A percentile compares a stretch with the other conserved stretches of the same genome.
Evolutionary conservation across 2,113 vertebrate genomes (phyloP).

Genomic region (Nibea coibor): DNA sequence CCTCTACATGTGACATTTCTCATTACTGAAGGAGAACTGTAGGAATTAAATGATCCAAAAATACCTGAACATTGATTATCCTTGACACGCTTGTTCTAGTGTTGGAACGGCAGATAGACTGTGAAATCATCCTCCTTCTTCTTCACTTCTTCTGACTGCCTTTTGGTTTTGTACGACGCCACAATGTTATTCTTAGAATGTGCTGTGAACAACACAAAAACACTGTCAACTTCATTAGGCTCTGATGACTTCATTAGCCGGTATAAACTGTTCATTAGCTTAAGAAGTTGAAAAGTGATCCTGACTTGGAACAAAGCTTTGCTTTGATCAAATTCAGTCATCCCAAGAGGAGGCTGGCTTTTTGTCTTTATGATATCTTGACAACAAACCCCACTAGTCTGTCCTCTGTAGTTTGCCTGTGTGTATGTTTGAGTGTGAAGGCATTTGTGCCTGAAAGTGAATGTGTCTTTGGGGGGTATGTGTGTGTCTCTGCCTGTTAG

Average conservation of each 20-base stretch:
- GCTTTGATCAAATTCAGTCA: constrained; percentile 72
- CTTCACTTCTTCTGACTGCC: not conserved
- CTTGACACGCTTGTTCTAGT: constrained; percentile 33
- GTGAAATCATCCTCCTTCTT: constrained; percentile 38
- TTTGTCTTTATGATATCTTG: constrained; percentile 73
- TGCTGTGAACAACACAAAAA: constrained; percentile 64
- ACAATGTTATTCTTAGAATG: constrained; percentile 56
- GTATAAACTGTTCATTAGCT: constrained; percentile 73
- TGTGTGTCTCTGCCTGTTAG: constrained; percentile 28
- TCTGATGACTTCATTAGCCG: constrained; percentile 68
- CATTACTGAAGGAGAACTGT: constrained; percentile 25
- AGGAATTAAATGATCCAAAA: constrained; percentile 58
- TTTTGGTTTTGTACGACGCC: constrained; percentile 4
- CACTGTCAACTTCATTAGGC: constrained; percentile 59
- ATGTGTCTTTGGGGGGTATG: constrained; percentile 29
- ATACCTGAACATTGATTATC: constrained; percentile 56
- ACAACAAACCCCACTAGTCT: constrained; percentile 71
- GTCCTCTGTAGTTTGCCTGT: constrained; percentile 51
- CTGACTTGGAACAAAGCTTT: constrained; percentile 76
- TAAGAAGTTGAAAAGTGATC: constrained; percentile 70
- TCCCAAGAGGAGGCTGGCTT: constrained; percentile 65
- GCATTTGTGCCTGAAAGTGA: constrained; percentile 54
- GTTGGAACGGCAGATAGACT: constrained; percentile 26
- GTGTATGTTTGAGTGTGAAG: constrained; percentile 27
- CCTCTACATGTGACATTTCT: constrained; percentile 23